Evolutionary conservation across 2,888 invertebrate genomes (phyloP).

Genomic region (Ceriagrion tenellum): DNA sequence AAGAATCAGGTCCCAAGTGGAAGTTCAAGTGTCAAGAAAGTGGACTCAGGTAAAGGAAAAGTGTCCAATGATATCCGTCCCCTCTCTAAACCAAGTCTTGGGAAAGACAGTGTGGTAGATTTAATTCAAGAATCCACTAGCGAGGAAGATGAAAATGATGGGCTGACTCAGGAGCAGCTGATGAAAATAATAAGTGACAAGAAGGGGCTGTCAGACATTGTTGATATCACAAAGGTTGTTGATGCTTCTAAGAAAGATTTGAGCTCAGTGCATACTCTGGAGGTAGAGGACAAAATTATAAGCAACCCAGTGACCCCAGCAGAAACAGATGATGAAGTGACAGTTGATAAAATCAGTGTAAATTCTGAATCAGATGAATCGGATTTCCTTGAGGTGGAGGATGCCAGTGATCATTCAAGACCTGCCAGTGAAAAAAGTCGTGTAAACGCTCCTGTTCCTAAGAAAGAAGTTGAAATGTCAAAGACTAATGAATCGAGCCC

Average conservation of each 20-base stretch:
- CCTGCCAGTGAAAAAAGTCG: not conserved
- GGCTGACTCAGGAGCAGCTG: slow-evolving; percentile 40
- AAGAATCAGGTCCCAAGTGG: not conserved
- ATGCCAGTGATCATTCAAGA: not conserved
- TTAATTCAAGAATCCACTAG: slow-evolving; percentile 70
- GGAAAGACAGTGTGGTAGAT: not conserved
- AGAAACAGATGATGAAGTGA: slow-evolving; percentile 72
- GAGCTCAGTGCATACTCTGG: not conserved
- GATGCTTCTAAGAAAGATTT: not conserved
- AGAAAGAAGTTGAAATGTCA: not conserved
- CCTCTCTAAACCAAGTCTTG: not conserved
- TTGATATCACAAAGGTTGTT: slow-evolving; percentile 22
- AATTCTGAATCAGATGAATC: slow-evolving; percentile 1
- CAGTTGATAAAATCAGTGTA: not conserved
- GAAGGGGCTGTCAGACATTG: slow-evolving; percentile 69
- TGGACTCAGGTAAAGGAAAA: not conserved
- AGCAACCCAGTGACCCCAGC: not conserved
- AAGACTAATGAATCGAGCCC: not conserved
- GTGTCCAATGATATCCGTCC: not conserved
- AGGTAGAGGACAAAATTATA: not conserved
- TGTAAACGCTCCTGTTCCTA: not conserved
- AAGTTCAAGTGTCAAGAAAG: not conserved
- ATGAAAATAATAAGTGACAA: not conserved
- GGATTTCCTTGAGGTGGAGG: slow-evolving; percentile 30
- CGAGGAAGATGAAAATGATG: slow-evolving; percentile 42